Evolutionary conservation across 2,113 vertebrate genomes (phyloP).

Genomic region (Lichenostomus cassidix): DNA sequence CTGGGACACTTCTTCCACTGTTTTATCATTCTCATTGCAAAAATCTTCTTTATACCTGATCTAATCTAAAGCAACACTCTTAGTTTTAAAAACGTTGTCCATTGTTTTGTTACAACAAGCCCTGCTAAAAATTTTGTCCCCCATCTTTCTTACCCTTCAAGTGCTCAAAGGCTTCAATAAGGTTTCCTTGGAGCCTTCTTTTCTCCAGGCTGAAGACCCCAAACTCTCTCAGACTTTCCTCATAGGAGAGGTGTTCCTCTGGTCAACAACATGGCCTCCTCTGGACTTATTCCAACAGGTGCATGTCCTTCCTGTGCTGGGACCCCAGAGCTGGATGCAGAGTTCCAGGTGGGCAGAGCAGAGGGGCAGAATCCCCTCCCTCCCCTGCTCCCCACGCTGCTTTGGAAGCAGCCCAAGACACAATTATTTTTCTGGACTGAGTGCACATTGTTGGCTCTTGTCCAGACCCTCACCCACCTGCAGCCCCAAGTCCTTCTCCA

Average conservation of each 20-base stretch:
- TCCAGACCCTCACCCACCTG: background rate
- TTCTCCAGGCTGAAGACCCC: background rate
- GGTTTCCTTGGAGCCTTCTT: background rate
- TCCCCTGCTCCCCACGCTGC: accelerated
- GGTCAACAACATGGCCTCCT: background rate
- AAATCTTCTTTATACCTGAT: background rate
- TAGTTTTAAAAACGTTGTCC: background rate
- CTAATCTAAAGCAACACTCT: background rate
- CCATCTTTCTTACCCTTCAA: background rate
- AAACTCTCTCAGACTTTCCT: background rate
- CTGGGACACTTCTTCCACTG: background rate
- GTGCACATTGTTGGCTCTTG: accelerated
- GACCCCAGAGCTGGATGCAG: background rate
- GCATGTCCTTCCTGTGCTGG: background rate
- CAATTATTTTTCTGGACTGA: too few species aligned
- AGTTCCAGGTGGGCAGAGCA: background rate
- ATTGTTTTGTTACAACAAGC: background rate
- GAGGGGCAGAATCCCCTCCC: background rate
- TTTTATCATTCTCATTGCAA: background rate
- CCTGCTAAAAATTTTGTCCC: background rate
- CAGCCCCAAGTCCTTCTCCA: background rate
- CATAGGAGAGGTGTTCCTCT: background rate
- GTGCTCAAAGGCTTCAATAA: background rate
- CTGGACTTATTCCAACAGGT: background rate
- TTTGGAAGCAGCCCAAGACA: background rate